Base-by-base conservation (phyloP, 2,797 vertebrate species). In the Balearica regulorum region DNA sequence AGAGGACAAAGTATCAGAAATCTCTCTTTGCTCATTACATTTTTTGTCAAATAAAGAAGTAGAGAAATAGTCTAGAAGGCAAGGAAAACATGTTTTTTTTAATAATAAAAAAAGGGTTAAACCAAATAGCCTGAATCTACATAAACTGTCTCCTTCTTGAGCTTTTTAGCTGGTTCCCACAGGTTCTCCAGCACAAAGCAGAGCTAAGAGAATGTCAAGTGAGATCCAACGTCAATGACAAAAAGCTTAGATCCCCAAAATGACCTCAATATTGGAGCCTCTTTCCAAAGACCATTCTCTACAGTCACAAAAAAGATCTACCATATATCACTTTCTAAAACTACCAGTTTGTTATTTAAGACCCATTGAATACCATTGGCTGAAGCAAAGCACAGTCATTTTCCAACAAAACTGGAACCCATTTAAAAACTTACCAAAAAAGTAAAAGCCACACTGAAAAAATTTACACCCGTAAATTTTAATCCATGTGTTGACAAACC, bases 1-100 rank as follows among this genome's bases (percentile, higher is more conserved):
- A 99, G 97, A 11, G 99, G 99, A 93, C 99, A 99, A 93, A 99
- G 97, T 76, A 99, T 98, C 97, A 99, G 96, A 97, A 99, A 99
- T 1, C 97, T 99, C 62, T 98, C 98, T 54, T 98, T 98, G 39
- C 95, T 96, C 6, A 92, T 92, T 29, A 98, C 75, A 82, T 97
- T 98, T 95, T 98, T 98, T 13, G 87, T 95, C 94, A 98, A 95
- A 90, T 98, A 99, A 77, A 99, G 84, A 97, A 99, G 97, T 93
- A 99, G 92, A 80, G 98, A 98, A 96, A 99, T 99, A 2, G 99
- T 98, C 99, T 99, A 96, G 71, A 97, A 98, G 6, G 85, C 35
- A 95, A 96, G 48, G 26, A 93, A 86, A 80, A 48, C 15, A 43
- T 13, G n/a, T n/a, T n/a, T 68, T 81, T 83, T 69, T 79, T 35